phyloP scores from a whole-genome alignment of 2,113 vertebrate species.

The Rattus norvegicus region DNA sequence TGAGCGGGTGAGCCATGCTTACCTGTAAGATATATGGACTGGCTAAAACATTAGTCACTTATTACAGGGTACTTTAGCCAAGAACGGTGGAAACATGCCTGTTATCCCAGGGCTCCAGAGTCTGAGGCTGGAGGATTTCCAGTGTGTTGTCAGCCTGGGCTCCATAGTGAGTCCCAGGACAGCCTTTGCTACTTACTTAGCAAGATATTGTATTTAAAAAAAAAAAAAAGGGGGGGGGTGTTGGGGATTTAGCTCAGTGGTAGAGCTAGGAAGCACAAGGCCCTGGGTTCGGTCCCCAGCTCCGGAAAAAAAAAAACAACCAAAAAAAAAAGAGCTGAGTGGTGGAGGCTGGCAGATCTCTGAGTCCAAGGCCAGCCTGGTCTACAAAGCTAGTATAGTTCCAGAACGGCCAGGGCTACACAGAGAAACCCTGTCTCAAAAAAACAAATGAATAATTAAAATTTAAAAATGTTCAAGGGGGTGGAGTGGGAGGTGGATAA shows the following conservation, averaged over 20 bases:
- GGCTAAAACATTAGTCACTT: slow-evolving; percentile 34
- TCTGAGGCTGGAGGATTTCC: neutral
- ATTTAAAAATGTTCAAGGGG: neutral
- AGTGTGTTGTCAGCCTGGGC: neutral
- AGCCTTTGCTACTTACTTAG: neutral
- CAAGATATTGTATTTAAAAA: neutral
- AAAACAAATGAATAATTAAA: neutral
- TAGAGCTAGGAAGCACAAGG: too few relatives aligned
- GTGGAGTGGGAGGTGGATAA: too few relatives aligned
- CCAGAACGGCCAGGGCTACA: neutral
- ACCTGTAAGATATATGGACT: slow-evolving; percentile 31
- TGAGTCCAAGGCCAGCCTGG: neutral
- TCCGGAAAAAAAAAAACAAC: too few relatives aligned
- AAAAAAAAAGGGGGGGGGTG: neutral
- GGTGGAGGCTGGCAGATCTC: neutral
- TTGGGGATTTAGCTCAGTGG: too few relatives aligned
- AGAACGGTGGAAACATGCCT: neutral
- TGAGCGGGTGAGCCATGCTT: neutral
- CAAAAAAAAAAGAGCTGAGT: neutral
- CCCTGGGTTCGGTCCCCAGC: too few relatives aligned
- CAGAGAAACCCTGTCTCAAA: neutral
- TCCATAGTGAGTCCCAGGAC: neutral
- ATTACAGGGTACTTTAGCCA: slow-evolving; percentile 33
- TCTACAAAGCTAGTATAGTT: neutral
- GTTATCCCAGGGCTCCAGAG: neutral